Conservation (phyloP, 2,113 vertebrate species). For the Laticauda laticaudata region DNA sequence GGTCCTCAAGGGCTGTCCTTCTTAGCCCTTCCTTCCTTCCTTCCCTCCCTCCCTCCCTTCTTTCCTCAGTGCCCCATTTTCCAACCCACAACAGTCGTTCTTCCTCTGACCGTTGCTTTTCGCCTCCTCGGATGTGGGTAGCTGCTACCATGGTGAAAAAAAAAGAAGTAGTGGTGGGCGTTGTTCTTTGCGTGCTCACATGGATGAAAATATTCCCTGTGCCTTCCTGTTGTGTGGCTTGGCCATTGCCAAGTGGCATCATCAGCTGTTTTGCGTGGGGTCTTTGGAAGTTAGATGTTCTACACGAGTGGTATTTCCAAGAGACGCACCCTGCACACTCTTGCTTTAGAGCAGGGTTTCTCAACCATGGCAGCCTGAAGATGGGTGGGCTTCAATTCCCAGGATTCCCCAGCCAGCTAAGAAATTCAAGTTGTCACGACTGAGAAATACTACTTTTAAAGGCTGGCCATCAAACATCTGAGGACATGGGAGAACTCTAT, state of each 20-base stretch:
- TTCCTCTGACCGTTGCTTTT: neutral
- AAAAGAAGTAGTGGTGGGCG: conserved; percentile 59
- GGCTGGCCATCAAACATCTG: neutral
- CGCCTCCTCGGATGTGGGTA: conserved; percentile 65
- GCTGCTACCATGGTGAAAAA: conserved; percentile 70
- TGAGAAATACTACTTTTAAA: neutral
- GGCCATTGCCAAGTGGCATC: neutral
- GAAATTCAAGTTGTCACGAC: neutral
- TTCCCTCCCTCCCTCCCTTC: neutral
- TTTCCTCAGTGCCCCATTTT: neutral
- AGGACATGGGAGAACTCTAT: neutral
- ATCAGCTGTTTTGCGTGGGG: neutral
- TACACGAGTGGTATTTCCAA: neutral
- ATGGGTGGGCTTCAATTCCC: neutral
- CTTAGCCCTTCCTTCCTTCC: neutral
- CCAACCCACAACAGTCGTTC: neutral
- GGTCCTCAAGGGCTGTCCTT: neutral
- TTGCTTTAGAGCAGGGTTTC: neutral
- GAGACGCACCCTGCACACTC: neutral
- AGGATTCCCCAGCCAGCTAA: neutral
- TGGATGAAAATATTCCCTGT: conserved; percentile 60
- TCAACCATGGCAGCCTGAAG: neutral
- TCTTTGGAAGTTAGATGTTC: neutral
- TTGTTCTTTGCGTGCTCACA: conserved; percentile 54
- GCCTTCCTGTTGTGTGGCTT: neutral